Percentiles rank a stretch among this genome's conserved stretches.
These are phyloP conservation scores for Suillia variegata DNA, from an alignment of 2,888 invertebrate genomes.

Conservation along the genomic window DNA sequence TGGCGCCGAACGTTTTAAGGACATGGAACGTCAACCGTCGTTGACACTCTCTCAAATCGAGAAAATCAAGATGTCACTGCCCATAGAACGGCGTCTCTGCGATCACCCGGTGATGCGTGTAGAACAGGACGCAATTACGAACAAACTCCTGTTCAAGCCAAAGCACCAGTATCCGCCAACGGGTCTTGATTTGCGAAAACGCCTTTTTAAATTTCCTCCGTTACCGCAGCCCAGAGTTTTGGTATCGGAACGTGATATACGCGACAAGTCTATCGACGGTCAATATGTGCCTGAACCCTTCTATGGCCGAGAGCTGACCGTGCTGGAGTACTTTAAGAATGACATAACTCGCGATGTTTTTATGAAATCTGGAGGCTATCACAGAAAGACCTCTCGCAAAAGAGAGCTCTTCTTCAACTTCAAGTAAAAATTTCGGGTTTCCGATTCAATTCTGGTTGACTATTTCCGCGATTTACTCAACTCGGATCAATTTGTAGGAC, in stretches of 20 bases:
- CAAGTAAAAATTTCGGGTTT: too few relatives aligned
- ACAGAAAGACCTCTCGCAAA: too few relatives aligned
- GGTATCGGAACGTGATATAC: constrained; percentile 44
- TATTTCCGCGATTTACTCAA: too few relatives aligned
- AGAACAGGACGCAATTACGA: constrained; percentile 25
- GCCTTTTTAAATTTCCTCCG: constrained; percentile 50
- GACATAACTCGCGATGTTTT: too few relatives aligned
- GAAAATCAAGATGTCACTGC: constrained; percentile 34
- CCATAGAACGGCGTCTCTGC: constrained; percentile 39
- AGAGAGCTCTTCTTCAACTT: too few relatives aligned
- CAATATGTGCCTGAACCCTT: background rate
- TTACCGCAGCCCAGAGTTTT: constrained; percentile 47
- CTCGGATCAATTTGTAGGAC: too few relatives aligned
- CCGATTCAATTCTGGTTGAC: too few relatives aligned
- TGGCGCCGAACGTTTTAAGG: constrained; percentile 50
- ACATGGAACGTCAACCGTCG: constrained; percentile 31
- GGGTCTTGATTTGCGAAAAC: constrained; percentile 43
- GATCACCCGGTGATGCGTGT: constrained; percentile 39
- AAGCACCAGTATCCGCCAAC: constrained; percentile 37
- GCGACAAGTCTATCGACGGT: constrained; percentile 18
- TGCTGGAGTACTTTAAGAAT: background rate
- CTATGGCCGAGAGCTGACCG: background rate
- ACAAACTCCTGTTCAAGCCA: constrained; percentile 38
- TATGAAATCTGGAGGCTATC: too few relatives aligned
- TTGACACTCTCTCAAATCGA: constrained; percentile 39